These are phyloP conservation scores for Ptychobarbus kaznakovi DNA, from an alignment of 2,797 vertebrate species.

Conservation along the genomic window DNA sequence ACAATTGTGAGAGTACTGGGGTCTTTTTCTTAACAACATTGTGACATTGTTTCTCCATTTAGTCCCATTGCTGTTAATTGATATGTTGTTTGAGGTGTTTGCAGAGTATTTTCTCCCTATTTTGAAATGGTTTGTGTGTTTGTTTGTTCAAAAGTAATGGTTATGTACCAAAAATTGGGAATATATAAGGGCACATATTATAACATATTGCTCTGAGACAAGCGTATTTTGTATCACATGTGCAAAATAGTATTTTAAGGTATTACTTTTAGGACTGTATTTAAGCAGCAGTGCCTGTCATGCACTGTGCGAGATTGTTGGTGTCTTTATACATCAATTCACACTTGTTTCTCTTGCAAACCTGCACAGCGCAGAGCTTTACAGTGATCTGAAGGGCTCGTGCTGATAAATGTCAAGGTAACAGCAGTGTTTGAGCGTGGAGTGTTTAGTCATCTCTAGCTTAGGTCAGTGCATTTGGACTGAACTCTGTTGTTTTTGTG, in stretches of 20 bases:
- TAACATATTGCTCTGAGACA: not conserved
- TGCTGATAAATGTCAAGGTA: conserved; percentile 31
- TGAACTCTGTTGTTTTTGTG: conserved; percentile 28
- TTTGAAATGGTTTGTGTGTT: not conserved
- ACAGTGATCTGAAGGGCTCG: conserved; percentile 17
- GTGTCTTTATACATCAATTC: not conserved
- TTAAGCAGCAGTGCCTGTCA: not conserved
- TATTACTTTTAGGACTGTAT: not conserved
- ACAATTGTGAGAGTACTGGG: not conserved
- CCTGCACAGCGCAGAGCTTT: conserved; percentile 15
- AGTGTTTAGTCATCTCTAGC: conserved; percentile 2
- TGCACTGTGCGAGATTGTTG: not conserved
- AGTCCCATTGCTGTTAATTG: not conserved
- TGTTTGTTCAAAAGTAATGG: not conserved
- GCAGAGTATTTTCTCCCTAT: no score
- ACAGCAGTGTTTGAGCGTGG: conserved; percentile 7
- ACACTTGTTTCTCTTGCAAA: conserved; percentile 6
- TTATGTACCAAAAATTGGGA: not conserved
- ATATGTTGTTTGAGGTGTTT: no score
- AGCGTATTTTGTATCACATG: not conserved
- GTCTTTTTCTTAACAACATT: not conserved
- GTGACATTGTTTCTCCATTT: not conserved
- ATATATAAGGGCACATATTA: not conserved
- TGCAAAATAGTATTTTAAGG: not conserved
- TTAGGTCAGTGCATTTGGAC: conserved; percentile 8